Conservation (phyloP, 1,140 invertebrate genomes). For the Piezodorus guildinii region DNA sequence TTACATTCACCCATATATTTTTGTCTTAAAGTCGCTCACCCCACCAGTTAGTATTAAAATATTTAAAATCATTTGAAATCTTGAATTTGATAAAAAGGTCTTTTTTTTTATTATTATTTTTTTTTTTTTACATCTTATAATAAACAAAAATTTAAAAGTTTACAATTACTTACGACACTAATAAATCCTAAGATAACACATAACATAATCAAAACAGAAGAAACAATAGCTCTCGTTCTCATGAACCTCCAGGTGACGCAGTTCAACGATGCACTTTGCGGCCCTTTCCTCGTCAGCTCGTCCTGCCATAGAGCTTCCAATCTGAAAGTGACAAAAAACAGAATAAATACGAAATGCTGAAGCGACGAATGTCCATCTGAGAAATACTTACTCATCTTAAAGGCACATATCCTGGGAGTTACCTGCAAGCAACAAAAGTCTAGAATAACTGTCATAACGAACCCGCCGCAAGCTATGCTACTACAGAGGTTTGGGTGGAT, state of each 20-base stretch:
- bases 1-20: no score
- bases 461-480: neutral
- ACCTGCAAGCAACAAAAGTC: neutral
- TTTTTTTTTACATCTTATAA: no score
- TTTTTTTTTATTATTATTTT: no score
- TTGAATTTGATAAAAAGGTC: no score
- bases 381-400: conserved; percentile 19
- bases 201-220: conserved; percentile 40
- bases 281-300: conserved; percentile 35
- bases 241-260: conserved; percentile 44
- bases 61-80: no score
- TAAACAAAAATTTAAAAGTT: no score
- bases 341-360: neutral
- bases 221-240: conserved; percentile 40
- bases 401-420: neutral
- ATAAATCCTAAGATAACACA: conserved; percentile 47
- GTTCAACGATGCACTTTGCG: conserved; percentile 38
- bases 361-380: conserved; percentile 8
- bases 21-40: no score
- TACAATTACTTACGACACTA: conserved; percentile 44
- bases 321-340: conserved; percentile 29
- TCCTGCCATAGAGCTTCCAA: conserved; percentile 41
- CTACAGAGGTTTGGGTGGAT: neutral
- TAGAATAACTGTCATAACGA: neutral
- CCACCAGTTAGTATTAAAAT: no score